Evolutionary conservation across 1,140 invertebrate genomes (phyloP).

Genomic region (Drosophila lowei): DNA sequence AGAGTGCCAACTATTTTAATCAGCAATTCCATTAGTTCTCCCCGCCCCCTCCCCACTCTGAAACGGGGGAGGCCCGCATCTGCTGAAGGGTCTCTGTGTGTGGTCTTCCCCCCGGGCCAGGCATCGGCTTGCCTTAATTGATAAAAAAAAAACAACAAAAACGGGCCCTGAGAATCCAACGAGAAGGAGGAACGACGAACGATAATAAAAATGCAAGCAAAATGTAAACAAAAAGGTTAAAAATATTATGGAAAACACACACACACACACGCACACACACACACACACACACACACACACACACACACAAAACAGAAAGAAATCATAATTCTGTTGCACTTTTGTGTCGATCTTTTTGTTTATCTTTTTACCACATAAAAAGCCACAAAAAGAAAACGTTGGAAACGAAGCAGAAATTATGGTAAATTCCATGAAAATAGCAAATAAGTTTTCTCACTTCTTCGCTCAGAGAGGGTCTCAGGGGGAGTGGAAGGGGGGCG

Average conservation of each 20-base stretch:
- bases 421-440: conserved; percentile 79
- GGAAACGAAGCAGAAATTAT: conserved; percentile 70
- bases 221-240: conserved; percentile 79
- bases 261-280: conserved; percentile 31
- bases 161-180: conserved; percentile 13
- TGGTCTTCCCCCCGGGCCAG: conserved; percentile 46
- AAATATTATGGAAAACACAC: conserved; percentile 69
- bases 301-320: conserved; percentile 7
- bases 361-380: conserved; percentile 63
- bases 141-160: conserved; percentile 37
- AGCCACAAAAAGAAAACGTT: conserved; percentile 3
- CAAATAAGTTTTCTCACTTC: conserved; percentile 72
- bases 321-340: conserved; percentile 56
- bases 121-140: conserved; percentile 60
- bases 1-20: conserved; percentile 80
- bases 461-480: background rate
- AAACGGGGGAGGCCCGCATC: conserved; percentile 50
- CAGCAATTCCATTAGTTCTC: conserved; percentile 68
- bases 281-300: conserved; percentile 1
- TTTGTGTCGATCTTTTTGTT: conserved; percentile 50
- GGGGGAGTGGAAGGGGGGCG: background rate
- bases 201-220: conserved; percentile 77
- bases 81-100: conserved; percentile 39
- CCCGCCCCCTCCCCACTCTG: no score
- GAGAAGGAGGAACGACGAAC: conserved; percentile 17